These are phyloP conservation scores for Drosophila truncata DNA, from an alignment of 1,140 invertebrate genomes.

Conservation along the genomic window DNA sequence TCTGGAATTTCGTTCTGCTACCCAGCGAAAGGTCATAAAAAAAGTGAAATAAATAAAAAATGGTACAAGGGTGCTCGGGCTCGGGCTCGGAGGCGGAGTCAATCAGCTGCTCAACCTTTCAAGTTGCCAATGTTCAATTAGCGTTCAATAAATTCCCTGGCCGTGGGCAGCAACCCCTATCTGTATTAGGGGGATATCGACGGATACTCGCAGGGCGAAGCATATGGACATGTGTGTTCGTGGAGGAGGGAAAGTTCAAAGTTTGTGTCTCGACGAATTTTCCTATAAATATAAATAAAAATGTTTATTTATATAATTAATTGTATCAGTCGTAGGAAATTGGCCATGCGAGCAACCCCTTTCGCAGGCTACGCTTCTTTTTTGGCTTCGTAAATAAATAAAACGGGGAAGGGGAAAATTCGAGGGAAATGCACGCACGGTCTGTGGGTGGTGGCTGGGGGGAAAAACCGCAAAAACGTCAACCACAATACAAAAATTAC, in stretches of 20 bases:
- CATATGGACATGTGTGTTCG: constrained; percentile 58
- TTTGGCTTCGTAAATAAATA: constrained; percentile 67
- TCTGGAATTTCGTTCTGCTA: constrained; percentile 34
- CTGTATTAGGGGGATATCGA: constrained; percentile 3
- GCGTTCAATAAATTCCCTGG: constrained; percentile 74
- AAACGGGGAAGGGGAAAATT: constrained; percentile 6
- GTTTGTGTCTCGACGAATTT: constrained; percentile 50
- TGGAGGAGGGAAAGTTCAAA: constrained; percentile 66
- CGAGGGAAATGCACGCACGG: constrained; percentile 32
- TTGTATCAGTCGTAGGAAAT: constrained; percentile 56
- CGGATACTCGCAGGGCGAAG: constrained; percentile 1
- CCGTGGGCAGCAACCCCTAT: constrained; percentile 49
- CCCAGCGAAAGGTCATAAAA: constrained; percentile 62
- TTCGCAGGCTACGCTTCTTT: constrained; percentile 9
- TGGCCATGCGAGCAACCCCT: constrained; percentile 66
- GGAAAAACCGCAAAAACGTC: constrained; percentile 74
- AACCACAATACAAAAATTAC: constrained; percentile 73
- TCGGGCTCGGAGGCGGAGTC: constrained; percentile 53
- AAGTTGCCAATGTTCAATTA: constrained; percentile 81
- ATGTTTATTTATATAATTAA: constrained; percentile 82
- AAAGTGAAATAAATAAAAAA: constrained; percentile 56
- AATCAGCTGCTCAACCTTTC: constrained; percentile 73
- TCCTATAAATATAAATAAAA: constrained; percentile 51
- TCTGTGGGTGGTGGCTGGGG: neutral
- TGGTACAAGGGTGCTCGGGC: constrained; percentile 22